Conservation (phyloP, 2,113 vertebrate species). For the Indicator indicator region DNA sequence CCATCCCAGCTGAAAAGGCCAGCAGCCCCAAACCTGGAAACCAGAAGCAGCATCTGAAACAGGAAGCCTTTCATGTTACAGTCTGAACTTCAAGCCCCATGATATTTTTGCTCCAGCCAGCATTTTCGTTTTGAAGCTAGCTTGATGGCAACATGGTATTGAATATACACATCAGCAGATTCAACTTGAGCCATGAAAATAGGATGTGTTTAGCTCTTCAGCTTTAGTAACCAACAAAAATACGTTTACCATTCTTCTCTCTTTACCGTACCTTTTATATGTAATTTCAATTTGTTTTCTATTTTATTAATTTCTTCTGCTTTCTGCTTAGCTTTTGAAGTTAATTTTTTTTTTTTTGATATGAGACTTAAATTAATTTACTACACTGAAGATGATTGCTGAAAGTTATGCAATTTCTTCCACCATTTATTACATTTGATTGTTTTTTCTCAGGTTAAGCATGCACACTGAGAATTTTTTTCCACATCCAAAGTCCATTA, state of each 20-base stretch:
- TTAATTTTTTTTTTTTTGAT: not conserved
- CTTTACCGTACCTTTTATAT: not conserved
- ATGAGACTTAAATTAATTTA: not conserved
- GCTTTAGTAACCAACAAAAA: not conserved
- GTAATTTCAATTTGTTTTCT: not conserved
- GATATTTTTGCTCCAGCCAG: too few species aligned
- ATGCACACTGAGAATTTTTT: not conserved
- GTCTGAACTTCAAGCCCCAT: too few species aligned
- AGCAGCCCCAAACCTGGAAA: too few species aligned
- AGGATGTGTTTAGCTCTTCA: not conserved
- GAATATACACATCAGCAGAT: too few species aligned
- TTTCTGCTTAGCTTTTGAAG: not conserved
- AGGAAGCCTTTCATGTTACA: too few species aligned
- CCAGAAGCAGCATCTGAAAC: too few species aligned
- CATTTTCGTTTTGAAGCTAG: too few species aligned
- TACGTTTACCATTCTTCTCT: not conserved
- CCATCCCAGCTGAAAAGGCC: too few species aligned
- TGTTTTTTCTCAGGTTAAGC: not conserved
- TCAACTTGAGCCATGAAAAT: too few species aligned
- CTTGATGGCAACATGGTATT: too few species aligned
- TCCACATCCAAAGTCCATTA: too few species aligned
- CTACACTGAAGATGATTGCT: not conserved
- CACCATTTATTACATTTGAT: not conserved
- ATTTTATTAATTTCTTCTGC: not conserved
- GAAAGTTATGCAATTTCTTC: fast-evolving